Evolutionary conservation across 1,140 invertebrate genomes (phyloP).

Genomic region (Melanaphis sacchari): DNA sequence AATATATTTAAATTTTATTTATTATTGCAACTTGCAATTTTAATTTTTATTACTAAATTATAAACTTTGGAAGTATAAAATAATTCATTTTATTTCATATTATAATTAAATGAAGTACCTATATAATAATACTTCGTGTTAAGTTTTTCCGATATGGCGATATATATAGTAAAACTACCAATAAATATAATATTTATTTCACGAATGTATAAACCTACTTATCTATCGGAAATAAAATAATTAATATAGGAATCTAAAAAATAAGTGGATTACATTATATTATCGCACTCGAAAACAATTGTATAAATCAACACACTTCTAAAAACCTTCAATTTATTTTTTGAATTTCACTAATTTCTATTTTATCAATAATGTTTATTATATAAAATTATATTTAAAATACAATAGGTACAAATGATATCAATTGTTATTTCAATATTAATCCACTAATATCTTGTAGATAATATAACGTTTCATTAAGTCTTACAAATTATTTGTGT

Average conservation of each 20-base stretch:
- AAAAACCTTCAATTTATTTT: background rate
- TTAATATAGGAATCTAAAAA: background rate
- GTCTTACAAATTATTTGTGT: background rate
- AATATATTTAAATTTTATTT: background rate
- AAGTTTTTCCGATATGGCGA: background rate
- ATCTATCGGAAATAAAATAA: background rate
- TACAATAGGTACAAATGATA: background rate
- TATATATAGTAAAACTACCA: background rate
- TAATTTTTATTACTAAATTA: too few species aligned
- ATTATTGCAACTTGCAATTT: background rate
- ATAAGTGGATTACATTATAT: background rate
- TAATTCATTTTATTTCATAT: background rate
- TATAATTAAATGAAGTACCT: background rate
- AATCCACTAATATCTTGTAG: background rate
- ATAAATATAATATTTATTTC: background rate
- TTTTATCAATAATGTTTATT: background rate
- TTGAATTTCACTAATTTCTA: background rate
- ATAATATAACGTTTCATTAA: background rate
- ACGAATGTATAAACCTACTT: background rate
- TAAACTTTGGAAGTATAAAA: background rate
- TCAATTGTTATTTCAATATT: constrained; percentile 5
- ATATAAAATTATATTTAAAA: too few species aligned
- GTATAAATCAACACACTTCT: constrained; percentile 3
- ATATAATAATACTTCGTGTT: background rate
- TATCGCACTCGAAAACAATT: background rate